Conservation (phyloP, 1,140 invertebrate genomes). For the Oryctes rhinoceros region DNA sequence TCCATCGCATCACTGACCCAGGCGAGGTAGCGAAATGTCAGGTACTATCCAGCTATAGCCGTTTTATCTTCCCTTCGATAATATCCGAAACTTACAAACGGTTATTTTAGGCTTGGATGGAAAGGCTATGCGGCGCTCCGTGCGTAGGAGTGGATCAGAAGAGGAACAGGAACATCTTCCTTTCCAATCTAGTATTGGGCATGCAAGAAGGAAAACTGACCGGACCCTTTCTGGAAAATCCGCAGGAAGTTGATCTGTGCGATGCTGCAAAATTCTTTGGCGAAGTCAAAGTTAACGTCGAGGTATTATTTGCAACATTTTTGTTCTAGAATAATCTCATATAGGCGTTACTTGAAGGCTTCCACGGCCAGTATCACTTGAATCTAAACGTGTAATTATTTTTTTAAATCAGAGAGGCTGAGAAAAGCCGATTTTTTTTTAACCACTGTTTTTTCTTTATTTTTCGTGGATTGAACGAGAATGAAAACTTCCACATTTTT, state of each 20-base stretch:
- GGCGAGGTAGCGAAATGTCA: slow-evolving; percentile 48
- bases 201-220: slow-evolving; percentile 59
- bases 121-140: slow-evolving; percentile 58
- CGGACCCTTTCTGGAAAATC: slow-evolving; percentile 56
- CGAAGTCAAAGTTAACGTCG: slow-evolving; percentile 33
- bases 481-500: no score
- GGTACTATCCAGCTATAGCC: neutral
- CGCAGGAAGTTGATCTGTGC: slow-evolving; percentile 54
- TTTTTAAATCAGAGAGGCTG: no score
- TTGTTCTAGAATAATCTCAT: neutral
- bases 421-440: no score
- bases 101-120: slow-evolving; percentile 55
- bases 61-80: neutral
- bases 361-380: no score
- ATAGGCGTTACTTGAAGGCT: no score
- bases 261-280: slow-evolving; percentile 55
- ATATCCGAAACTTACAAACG: neutral
- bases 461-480: no score
- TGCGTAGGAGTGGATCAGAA: slow-evolving; percentile 56
- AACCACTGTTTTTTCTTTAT: no score
- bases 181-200: slow-evolving; percentile 58
- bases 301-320: neutral
- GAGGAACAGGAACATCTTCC: slow-evolving; percentile 60
- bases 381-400: no score
- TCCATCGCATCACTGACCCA: slow-evolving; percentile 50